These are phyloP conservation scores for Drosophila navojoa DNA, from an alignment of 1,140 invertebrate species.

Conservation along the genomic window DNA sequence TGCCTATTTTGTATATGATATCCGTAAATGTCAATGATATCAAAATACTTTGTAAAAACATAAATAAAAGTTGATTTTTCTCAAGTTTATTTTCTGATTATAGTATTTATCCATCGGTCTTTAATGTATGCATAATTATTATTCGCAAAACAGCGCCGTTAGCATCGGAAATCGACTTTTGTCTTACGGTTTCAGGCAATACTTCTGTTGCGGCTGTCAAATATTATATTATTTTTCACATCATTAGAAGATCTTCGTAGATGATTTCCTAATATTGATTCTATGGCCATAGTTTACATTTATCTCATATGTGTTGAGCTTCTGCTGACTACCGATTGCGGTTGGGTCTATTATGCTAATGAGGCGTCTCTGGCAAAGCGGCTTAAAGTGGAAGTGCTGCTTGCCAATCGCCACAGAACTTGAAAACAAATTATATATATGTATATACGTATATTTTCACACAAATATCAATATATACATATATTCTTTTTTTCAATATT, in stretches of 20 bases:
- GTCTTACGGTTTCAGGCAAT: conserved; percentile 52
- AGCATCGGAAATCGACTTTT: conserved; percentile 16
- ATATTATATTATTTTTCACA: conserved; percentile 51
- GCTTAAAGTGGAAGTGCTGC: conserved; percentile 36
- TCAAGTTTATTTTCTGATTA: neutral
- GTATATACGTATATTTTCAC: neutral
- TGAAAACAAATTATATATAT: conserved; percentile 66
- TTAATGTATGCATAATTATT: conserved; percentile 13
- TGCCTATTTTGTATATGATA: too few relatives aligned
- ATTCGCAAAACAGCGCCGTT: conserved; percentile 3
- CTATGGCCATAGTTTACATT: conserved; percentile 20
- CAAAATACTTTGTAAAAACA: neutral
- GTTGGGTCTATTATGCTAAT: conserved; percentile 73
- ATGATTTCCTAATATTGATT: conserved; percentile 43
- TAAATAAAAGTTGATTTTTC: neutral
- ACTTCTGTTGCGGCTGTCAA: conserved; percentile 61
- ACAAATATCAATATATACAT: neutral
- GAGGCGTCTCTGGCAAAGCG: conserved; percentile 33
- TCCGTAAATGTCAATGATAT: too few relatives aligned
- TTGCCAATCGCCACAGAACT: conserved; percentile 44
- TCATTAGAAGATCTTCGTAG: conserved; percentile 63
- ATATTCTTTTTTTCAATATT: conserved; percentile 25
- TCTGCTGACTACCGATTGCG: conserved; percentile 34
- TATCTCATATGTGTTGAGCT: conserved; percentile 11
- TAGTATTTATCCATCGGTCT: neutral